Percentiles rank a stretch among this genome's conserved stretches.
Conservation (phyloP, 2,888 invertebrate species). For the Meta bourneti region DNA sequence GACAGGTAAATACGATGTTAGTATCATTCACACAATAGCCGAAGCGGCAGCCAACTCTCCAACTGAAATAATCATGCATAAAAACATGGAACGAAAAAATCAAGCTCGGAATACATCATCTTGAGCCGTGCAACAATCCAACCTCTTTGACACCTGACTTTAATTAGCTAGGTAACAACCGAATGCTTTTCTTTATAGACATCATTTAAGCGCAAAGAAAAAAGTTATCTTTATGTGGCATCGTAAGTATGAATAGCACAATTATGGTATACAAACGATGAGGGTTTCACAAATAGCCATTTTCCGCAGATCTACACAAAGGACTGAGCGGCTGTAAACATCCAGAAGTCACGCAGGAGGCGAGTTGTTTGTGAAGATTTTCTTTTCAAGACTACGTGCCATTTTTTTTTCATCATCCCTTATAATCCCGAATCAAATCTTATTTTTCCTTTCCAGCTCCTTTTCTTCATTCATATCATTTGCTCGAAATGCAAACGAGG, state of each 20-base stretch:
- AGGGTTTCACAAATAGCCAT: slow-evolving; percentile 39
- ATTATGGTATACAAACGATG: slow-evolving; percentile 53
- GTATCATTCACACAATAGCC: slow-evolving; percentile 21
- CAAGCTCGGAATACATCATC: background rate
- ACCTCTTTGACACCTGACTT: slow-evolving; percentile 50
- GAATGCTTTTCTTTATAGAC: slow-evolving; percentile 29
- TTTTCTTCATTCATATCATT: slow-evolving; percentile 6
- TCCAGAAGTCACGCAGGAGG: slow-evolving; percentile 32
- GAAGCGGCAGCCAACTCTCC: no score
- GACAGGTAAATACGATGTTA: background rate
- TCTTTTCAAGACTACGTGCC: slow-evolving; percentile 3
- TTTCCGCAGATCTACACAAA: slow-evolving; percentile 35
- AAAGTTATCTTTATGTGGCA: slow-evolving; percentile 54
- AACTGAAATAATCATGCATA: no score
- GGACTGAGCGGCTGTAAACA: slow-evolving; percentile 12
- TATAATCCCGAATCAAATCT: background rate
- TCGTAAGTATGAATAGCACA: slow-evolving; percentile 40
- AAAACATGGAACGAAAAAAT: background rate
- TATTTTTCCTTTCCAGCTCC: slow-evolving; percentile 3
- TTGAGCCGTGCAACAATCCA: background rate
- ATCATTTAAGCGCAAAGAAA: slow-evolving; percentile 36
- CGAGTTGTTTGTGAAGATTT: slow-evolving; percentile 17
- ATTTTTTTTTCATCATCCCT: background rate
- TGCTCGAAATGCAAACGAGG: background rate
- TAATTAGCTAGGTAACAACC: slow-evolving; percentile 33